Evolutionary conservation across 2,113 vertebrate species (phyloP), one percentile per base, ranked within the genome.

Genomic region (Gnathonemus longibarbis): DNA sequence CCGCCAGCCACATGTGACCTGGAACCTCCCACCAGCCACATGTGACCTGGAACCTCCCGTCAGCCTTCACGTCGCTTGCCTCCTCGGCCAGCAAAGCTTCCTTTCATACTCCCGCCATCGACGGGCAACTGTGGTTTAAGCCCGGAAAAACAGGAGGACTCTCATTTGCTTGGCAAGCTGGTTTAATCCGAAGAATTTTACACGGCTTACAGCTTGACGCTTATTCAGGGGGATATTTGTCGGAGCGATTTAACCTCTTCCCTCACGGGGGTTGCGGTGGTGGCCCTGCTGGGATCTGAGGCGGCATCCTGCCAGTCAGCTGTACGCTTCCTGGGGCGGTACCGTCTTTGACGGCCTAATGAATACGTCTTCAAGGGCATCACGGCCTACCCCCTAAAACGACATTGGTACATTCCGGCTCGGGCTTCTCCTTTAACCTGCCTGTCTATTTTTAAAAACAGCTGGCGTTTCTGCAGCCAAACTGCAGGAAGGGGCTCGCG

Each of bases 121-220:
- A 15, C 17, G 35, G 74, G 74, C 31, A 77, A 39, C 31, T 39
- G 21, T 77, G 70, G 31, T 39, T 39, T 19, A 42, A 80, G 15
- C 70, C 70, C 6, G 0, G 35, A 77, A 42, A 77, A 77, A 77
- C 74, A 80, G 74, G 70, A 77, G 35, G 17, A 21, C 17, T 17
- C 35, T 80, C 35, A 39, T 80, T 80, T 80, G 31, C 74, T 80
- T 42, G 15, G 35, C 13, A 80, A 42, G 74, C 31, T 17, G 31
- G 74, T 80, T 42, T 80, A 80, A 80, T 80, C 74, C 74, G 6
- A 80, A 80, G 74, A 80, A 17, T 80, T 84, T 84, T 48, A 84
- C 83, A 84, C 1, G 39, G 83, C 42, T 84, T 84, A 84, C 83
- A 84, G 83, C n/a, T 46, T 48, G 39, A 84, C 39, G 39, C 45